phyloP scores from a whole-genome alignment of 1,140 invertebrate genomes.

The Pogonomyrmex californicus region DNA sequence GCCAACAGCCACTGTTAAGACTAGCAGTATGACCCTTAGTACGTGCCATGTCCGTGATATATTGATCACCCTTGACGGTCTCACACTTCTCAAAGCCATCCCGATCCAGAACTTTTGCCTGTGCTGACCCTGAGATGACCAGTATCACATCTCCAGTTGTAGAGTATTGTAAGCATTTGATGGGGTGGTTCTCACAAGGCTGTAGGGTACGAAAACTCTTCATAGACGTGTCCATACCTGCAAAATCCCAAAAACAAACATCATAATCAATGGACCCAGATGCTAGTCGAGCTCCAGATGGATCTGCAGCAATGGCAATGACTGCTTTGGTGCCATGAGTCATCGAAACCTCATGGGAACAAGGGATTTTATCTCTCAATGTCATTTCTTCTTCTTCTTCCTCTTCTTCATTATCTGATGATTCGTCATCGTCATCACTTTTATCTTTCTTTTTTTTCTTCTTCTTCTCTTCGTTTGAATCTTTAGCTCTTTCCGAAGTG shows the following conservation, averaged over 20 bases:
- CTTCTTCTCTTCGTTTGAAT: slow-evolving; percentile 49
- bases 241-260: slow-evolving; percentile 99
- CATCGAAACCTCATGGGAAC: slow-evolving; percentile 93
- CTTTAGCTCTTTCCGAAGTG: slow-evolving; percentile 64
- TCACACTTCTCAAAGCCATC: slow-evolving; percentile 98
- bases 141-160: slow-evolving; percentile 97
- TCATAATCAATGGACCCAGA: slow-evolving; percentile 98
- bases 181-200: slow-evolving; percentile 98
- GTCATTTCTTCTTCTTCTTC: slow-evolving; percentile 87
- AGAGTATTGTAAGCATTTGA: slow-evolving; percentile 95
- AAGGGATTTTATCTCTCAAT: slow-evolving; percentile 91
- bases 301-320: slow-evolving; percentile 95
- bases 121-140: slow-evolving; percentile 96
- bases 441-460: slow-evolving; percentile 24
- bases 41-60: slow-evolving; percentile 73
- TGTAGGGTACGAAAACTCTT: slow-evolving; percentile 96
- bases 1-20: slow-evolving; percentile 97
- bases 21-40: slow-evolving; percentile 95
- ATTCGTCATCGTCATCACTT: slow-evolving; percentile 63
- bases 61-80: slow-evolving; percentile 93
- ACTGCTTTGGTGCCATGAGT: slow-evolving; percentile 95
- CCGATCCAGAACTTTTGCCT: slow-evolving; percentile 97
- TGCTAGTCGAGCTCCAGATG: slow-evolving; percentile 96
- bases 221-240: slow-evolving; percentile 97
- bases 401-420: slow-evolving; percentile 85